phyloP scores from a whole-genome alignment of 2,888 invertebrate species.

The Hypomecis punctinalis region DNA sequence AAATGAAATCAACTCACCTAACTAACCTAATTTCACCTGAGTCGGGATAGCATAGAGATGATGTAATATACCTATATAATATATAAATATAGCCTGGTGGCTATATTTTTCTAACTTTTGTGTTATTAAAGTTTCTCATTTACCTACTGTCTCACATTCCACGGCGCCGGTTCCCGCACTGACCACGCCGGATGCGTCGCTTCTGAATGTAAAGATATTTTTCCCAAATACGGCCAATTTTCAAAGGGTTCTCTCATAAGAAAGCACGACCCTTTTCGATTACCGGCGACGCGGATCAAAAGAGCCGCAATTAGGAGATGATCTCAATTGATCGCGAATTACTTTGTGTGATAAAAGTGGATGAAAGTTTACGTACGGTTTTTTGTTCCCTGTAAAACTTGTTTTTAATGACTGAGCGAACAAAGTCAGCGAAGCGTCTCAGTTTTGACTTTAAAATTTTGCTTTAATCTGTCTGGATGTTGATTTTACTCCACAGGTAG shows the following conservation, averaged over 20 bases:
- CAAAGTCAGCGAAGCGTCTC: too few species aligned
- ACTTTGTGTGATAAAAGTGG: conserved; percentile 37
- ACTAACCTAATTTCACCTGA: too few species aligned
- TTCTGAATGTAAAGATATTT: conserved; percentile 83
- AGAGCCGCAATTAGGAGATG: conserved; percentile 75
- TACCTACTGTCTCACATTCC: conserved; percentile 17
- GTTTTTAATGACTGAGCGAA: not conserved
- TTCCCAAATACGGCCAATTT: conserved; percentile 76
- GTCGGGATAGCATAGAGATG: too few species aligned
- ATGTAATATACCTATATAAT: too few species aligned
- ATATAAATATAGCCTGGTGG: too few species aligned
- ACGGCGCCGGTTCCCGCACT: conserved; percentile 14
- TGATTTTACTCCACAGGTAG: too few species aligned
- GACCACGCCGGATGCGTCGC: conserved; percentile 69
- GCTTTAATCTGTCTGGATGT: too few species aligned
- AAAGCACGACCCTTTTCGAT: conserved; percentile 78
- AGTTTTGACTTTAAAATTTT: too few species aligned
- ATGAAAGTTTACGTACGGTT: conserved; percentile 23
- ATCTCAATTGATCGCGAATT: conserved; percentile 50
- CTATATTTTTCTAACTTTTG: too few species aligned
- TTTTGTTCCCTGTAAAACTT: conserved; percentile 9
- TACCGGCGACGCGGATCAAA: conserved; percentile 72
- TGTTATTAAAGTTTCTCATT: not conserved
- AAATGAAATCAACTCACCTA: too few species aligned
- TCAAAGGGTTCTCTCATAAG: conserved; percentile 78